A percentile compares a stretch with the other conserved stretches of the same genome.
Conservation (phyloP, 2,113 vertebrate genomes). For the Tinamus guttatus region DNA sequence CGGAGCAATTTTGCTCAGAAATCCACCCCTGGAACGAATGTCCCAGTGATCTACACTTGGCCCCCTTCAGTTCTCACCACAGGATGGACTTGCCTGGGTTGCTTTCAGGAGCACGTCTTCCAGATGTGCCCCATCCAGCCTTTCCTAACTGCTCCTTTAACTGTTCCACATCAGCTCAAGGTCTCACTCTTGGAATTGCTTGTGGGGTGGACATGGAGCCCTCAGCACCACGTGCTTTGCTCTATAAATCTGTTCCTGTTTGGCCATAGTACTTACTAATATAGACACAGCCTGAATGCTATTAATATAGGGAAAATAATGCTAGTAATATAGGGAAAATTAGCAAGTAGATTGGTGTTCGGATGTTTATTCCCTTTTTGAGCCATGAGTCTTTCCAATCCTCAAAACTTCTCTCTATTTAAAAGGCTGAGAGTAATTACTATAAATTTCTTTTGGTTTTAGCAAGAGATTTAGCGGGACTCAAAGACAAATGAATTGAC, state of each 20-base stretch:
- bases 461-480: neutral
- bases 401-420: neutral
- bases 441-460: neutral
- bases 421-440: neutral
- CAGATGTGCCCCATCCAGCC: neutral
- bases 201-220: neutral
- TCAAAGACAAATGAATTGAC: neutral
- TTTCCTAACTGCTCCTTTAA: neutral
- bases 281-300: neutral
- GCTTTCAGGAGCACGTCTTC: neutral
- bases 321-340: neutral
- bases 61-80: neutral
- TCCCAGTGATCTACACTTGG: neutral
- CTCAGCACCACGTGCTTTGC: neutral
- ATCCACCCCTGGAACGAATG: neutral
- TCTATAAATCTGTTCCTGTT: neutral
- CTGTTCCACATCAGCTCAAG: neutral
- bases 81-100: fast-evolving
- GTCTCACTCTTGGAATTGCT: neutral
- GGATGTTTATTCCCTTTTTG: neutral
- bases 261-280: neutral
- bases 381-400: neutral
- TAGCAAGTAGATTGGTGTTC: neutral
- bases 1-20: neutral
- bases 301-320: neutral